These are phyloP conservation scores for Drosophila sp. DNA, from an alignment of 1,140 invertebrate genomes.

Conservation along the genomic window DNA sequence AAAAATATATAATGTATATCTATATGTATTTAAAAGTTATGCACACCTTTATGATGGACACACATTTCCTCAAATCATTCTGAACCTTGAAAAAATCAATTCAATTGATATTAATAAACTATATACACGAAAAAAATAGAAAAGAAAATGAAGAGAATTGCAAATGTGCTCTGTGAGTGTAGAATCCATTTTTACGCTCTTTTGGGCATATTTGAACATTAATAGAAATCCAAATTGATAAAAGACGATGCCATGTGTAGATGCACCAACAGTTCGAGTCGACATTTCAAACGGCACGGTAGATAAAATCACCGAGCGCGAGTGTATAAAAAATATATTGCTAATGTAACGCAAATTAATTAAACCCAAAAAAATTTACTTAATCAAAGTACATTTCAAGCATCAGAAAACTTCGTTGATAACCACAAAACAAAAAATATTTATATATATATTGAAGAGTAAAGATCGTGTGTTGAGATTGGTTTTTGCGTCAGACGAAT, in stretches of 20 bases:
- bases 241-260: slow-evolving; percentile 49
- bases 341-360: slow-evolving; percentile 47
- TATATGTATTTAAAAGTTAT: slow-evolving; percentile 11
- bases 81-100: slow-evolving; percentile 77
- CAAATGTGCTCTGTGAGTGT: slow-evolving; percentile 22
- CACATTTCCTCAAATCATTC: slow-evolving; percentile 56
- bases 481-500: slow-evolving; percentile 8
- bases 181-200: slow-evolving; percentile 38
- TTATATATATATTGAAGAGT: no score
- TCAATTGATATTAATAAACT: slow-evolving; percentile 75
- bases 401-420: no score
- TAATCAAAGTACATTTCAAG: no score
- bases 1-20: slow-evolving; percentile 12
- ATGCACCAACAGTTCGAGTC: slow-evolving; percentile 50
- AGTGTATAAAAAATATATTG: not conserved
- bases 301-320: slow-evolving; percentile 11
- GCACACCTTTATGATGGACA: slow-evolving; percentile 27
- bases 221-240: slow-evolving; percentile 67
- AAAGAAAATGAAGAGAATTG: slow-evolving; percentile 39
- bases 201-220: slow-evolving; percentile 50
- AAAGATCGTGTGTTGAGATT: slow-evolving; percentile 17
- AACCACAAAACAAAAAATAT: no score
- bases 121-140: slow-evolving; percentile 14
- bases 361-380: slow-evolving; percentile 2
- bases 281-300: slow-evolving; percentile 55